Percentiles rank a stretch among this genome's conserved stretches.
Conservation (phyloP, 2,113 vertebrate genomes). For the Patagioenas fasciata region DNA sequence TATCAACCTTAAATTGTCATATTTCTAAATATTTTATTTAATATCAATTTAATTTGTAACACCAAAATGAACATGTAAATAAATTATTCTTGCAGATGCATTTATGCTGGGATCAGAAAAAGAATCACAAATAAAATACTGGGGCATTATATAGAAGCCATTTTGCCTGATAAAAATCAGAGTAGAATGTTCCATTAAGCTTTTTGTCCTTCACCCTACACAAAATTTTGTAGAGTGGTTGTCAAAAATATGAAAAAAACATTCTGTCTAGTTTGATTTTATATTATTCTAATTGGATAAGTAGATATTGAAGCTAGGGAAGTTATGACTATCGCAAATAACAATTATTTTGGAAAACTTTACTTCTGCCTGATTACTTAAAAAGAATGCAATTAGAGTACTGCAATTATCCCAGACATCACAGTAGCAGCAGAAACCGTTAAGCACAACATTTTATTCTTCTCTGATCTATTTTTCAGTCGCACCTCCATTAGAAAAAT, state of each 20-base stretch:
- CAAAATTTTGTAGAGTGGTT: not conserved
- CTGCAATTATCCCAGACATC: not conserved
- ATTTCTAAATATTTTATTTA: not conserved
- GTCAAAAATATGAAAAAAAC: not conserved
- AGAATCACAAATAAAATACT: not conserved
- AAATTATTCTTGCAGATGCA: not conserved
- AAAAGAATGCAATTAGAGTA: not conserved
- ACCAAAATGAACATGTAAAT: not conserved
- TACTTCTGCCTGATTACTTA: not conserved
- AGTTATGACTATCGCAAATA: rapidly evolving
- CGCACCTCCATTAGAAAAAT: not conserved
- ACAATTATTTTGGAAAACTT: not conserved
- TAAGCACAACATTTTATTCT: not conserved
- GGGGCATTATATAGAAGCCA: not conserved
- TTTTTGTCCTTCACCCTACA: not conserved
- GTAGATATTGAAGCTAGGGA: not conserved
- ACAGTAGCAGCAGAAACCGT: not conserved
- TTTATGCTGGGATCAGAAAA: not conserved
- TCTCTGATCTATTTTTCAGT: not conserved
- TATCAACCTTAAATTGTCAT: not conserved
- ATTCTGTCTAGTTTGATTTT: not conserved
- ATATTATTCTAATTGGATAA: not conserved
- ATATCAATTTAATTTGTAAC: not conserved
- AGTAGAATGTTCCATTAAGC: not conserved
- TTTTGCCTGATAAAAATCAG: not conserved